Percentiles rank a stretch among this genome's conserved stretches.
These are phyloP conservation scores for Bos taurus DNA, from an alignment of 2,113 vertebrate species.

Conservation along the genomic window DNA sequence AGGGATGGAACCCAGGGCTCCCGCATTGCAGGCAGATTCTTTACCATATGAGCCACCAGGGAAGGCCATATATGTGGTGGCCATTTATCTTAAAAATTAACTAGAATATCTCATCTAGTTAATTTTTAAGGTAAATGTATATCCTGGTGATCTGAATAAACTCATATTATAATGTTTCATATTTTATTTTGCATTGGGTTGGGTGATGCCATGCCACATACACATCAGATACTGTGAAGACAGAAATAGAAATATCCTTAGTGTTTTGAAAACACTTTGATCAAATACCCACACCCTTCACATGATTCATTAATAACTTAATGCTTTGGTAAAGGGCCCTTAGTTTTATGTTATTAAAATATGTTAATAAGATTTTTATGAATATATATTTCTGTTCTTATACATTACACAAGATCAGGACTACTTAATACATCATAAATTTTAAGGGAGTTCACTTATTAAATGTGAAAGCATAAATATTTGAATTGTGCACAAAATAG, in stretches of 20 bases:
- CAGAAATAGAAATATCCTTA: not conserved
- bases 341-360: not conserved
- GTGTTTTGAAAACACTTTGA: not conserved
- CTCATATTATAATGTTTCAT: not conserved
- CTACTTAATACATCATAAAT: not conserved
- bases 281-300: not conserved
- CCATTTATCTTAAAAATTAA: no score
- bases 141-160: not conserved
- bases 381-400: not conserved
- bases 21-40: not conserved
- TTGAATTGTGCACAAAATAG: not conserved
- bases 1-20: not conserved
- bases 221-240: not conserved
- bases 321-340: not conserved
- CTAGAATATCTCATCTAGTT: not conserved
- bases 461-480: not conserved
- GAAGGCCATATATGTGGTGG: not conserved
- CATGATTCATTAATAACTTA: not conserved
- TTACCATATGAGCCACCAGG: not conserved
- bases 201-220: not conserved
- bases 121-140: not conserved
- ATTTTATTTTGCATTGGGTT: not conserved
- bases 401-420: not conserved
- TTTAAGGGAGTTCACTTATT: not conserved
- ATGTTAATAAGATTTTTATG: not conserved